phyloP scores from a whole-genome alignment of 2,888 invertebrate species.

The Creontiades dilutus region DNA sequence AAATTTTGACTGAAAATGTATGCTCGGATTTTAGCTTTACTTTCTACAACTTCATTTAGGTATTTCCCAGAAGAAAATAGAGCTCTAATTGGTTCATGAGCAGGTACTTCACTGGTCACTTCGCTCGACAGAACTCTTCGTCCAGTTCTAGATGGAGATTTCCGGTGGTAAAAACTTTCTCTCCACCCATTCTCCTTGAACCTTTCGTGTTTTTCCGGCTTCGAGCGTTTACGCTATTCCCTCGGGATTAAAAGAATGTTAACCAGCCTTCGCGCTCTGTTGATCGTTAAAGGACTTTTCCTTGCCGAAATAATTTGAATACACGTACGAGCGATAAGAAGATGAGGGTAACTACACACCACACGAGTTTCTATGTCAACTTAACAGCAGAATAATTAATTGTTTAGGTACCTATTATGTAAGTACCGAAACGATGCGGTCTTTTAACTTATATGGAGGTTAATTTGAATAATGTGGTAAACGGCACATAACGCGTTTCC shows the following conservation, averaged over 20 bases:
- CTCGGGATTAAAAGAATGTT: not conserved
- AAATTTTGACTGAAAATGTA: no score
- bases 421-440: no score
- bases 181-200: not conserved
- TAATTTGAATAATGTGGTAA: no score
- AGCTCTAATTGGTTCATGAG: no score
- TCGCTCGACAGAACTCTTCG: not conserved
- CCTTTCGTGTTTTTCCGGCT: not conserved
- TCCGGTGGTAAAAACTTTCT: conserved; percentile 4
- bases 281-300: not conserved
- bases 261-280: conserved; percentile 10
- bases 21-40: no score
- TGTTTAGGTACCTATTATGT: no score
- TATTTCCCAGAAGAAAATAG: no score
- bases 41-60: no score
- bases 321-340: not conserved
- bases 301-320: not conserved
- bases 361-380: conserved; percentile 7
- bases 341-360: conserved; percentile 5
- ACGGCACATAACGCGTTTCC: no score
- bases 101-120: not conserved
- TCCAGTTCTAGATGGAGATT: not conserved
- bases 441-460: no score
- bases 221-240: not conserved
- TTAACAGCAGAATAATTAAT: not conserved